Base-by-base conservation (phyloP, 1,140 invertebrate genomes). In the Listronotus bonariensis region DNA sequence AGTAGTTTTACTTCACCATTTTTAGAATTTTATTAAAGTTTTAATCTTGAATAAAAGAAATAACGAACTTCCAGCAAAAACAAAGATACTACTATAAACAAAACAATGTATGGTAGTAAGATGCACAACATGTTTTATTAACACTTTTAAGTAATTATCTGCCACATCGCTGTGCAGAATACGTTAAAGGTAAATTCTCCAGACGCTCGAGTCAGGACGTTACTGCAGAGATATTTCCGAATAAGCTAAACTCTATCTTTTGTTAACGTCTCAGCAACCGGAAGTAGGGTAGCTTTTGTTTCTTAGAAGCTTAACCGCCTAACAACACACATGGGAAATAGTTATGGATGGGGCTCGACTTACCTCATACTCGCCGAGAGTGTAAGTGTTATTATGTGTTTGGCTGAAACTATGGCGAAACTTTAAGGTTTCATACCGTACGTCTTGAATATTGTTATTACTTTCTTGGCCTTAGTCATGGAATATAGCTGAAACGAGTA, bases 311-410 rank as follows among this genome's bases (percentile, higher is more conserved):
- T 55, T 55, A 20, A 42, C 36, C 53, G 53, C 15, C 20, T 41
- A 55, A 55, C 53, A 42, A 36, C 53, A 17, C 53, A 55, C 53
- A 55, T 36, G 53, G 51, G 53, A 55, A 41, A 55, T 55, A 42
- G 53, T 42, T 55, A 42, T 32, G 53, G 40, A 55, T 40, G 40
- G 40, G 15, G 53, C 17, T 41, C 53, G 40, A n/a, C 38, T 55
- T 55, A 41, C 53, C 53, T 55, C 20, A 18, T 20, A 42, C 20
- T 40, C 17, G 38, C 38, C 17, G 40, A 55, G 40, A 42, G 40
- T 42, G 15, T 42, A 55, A 55, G 53, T 55, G 53, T 55, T 55
- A 55, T 41, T 55, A 55, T 55, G 17, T 55, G 42, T 45, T 45
- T 14, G 3, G 42, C 42, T 45, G 42, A 18, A 45, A 17, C n/a